Evolutionary conservation across 2,888 invertebrate genomes (phyloP).

Genomic region (Epiperipatus broadwayi): DNA sequence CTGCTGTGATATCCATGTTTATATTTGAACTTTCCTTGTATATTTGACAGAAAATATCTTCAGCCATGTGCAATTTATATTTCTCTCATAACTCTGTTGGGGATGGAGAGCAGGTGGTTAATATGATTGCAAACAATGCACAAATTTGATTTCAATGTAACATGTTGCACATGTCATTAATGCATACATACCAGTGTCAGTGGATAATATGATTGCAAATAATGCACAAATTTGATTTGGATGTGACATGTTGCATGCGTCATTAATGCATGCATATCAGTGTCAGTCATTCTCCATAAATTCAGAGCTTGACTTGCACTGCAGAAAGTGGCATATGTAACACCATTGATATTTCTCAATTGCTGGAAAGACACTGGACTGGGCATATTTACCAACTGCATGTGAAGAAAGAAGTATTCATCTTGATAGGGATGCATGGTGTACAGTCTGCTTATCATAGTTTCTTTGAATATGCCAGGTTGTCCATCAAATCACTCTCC

Average conservation of each 20-base stretch:
- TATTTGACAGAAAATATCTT: conserved; percentile 17
- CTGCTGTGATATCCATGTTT: too few species aligned
- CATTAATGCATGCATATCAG: conserved; percentile 21
- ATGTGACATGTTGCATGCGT: conserved; percentile 19
- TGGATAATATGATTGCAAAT: conserved; percentile 21
- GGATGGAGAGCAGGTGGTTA: conserved; percentile 18
- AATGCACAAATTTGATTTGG: conserved; percentile 17
- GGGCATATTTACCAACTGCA: conserved; percentile 4
- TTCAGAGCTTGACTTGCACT: conserved; percentile 21
- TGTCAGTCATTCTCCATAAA: conserved; percentile 24
- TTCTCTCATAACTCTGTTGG: conserved; percentile 20
- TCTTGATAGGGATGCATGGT: conserved; percentile 15
- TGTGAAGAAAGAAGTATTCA: conserved; percentile 15
- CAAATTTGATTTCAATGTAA: conserved; percentile 13
- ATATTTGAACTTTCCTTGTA: too few species aligned
- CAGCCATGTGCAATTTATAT: conserved; percentile 19
- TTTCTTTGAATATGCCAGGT: conserved; percentile 8
- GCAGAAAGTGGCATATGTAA: conserved; percentile 20
- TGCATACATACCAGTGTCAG: conserved; percentile 20
- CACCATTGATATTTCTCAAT: conserved; percentile 19
- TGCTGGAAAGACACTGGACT: conserved; percentile 17
- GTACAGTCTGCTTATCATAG: conserved; percentile 13
- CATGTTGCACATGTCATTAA: conserved; percentile 21
- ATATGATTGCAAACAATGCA: conserved; percentile 18
- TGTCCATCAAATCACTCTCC: conserved; percentile 11